phyloP scores from a whole-genome alignment of 2,888 invertebrate genomes.

The Drosophila trichaetosa region DNA sequence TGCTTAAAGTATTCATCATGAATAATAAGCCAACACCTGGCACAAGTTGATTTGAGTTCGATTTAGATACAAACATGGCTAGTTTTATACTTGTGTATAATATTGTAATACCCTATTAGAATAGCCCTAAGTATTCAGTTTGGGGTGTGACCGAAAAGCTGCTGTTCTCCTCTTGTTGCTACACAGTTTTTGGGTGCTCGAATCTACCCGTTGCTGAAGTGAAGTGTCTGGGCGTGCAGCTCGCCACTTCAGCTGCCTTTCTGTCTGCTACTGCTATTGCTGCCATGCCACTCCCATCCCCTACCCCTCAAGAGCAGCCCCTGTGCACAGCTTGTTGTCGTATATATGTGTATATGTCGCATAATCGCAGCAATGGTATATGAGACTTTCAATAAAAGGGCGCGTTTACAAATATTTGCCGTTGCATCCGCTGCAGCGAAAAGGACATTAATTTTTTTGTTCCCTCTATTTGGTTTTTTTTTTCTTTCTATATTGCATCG shows the following conservation, averaged over 20 bases:
- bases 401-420: conserved; percentile 80
- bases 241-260: conserved; percentile 54
- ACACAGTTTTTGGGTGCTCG: conserved; percentile 21
- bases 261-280: conserved; percentile 26
- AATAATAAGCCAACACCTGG: neutral
- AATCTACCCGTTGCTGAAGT: conserved; percentile 23
- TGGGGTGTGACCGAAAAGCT: conserved; percentile 45
- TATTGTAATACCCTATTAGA: conserved; percentile 6
- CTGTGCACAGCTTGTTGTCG: conserved; percentile 50
- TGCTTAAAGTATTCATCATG: neutral
- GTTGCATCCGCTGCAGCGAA: conserved; percentile 71
- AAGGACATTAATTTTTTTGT: conserved; percentile 62
- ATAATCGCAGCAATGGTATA: conserved; percentile 53
- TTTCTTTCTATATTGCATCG: conserved; percentile 19
- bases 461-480: conserved; percentile 22
- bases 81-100: neutral
- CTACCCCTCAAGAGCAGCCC: conserved; percentile 13
- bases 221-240: conserved; percentile 52
- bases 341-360: conserved; percentile 9
- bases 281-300: conserved; percentile 20
- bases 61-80: neutral
- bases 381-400: conserved; percentile 63
- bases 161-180: conserved; percentile 18
- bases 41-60: neutral
- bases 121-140: conserved; percentile 5